Evolutionary conservation across 2,888 invertebrate species (phyloP).

Genomic region (Iselma pallidipennis): DNA sequence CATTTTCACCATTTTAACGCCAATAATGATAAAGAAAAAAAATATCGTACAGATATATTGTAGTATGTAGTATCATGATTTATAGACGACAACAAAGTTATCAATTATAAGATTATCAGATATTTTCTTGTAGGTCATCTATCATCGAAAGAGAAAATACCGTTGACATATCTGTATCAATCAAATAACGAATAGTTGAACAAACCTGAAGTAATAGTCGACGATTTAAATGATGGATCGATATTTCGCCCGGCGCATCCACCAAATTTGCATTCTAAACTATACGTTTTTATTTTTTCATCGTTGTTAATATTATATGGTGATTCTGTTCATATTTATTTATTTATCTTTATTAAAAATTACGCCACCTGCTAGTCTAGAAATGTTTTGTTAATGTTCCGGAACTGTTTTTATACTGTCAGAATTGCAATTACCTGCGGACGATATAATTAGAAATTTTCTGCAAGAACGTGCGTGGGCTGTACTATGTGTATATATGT

Average conservation of each 20-base stretch:
- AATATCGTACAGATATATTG: too few relatives aligned
- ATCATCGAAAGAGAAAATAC: background rate
- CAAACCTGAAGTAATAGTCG: too few relatives aligned
- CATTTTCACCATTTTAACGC: background rate
- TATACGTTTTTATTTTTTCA: too few relatives aligned
- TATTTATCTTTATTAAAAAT: too few relatives aligned
- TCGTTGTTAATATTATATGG: background rate
- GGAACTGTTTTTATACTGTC: conserved; percentile 25
- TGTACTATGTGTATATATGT: background rate
- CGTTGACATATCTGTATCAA: background rate
- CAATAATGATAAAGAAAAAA: background rate
- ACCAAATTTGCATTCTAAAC: background rate
- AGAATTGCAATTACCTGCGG: conserved; percentile 35
- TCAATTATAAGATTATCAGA: background rate
- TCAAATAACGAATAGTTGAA: background rate
- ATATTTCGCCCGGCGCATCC: background rate
- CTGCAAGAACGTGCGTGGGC: conserved; percentile 6
- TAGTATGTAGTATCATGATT: background rate
- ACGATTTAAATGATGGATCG: too few relatives aligned
- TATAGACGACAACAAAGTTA: background rate
- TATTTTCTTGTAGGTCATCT: background rate
- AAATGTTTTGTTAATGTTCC: background rate
- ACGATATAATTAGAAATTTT: conserved; percentile 38
- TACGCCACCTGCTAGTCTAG: too few relatives aligned
- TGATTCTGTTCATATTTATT: background rate